Evolutionary conservation across 1,140 invertebrate species (phyloP), one percentile per base, ranked within the genome.

Genomic region (Drosophila kurseongensis): DNA sequence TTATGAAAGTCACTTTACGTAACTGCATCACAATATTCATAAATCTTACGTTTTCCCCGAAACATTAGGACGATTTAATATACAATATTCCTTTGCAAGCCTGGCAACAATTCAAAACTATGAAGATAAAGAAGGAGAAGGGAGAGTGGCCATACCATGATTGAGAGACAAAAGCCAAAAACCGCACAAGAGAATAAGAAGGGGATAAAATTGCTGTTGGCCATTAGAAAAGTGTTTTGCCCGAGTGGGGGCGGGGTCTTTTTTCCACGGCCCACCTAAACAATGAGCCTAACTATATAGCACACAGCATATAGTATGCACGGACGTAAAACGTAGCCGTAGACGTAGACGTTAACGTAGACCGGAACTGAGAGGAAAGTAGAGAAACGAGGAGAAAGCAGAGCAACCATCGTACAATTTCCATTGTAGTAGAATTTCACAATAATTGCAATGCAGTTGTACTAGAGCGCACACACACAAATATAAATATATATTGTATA

Each of bases 401-500:
- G 60, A 60, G 63, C 47, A 56, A 73, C 61, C 75, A 38, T 59
- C 58, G 79, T 82, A 66, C 38, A 79, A 74, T 63, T 88, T 80
- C 66, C 84, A 69, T 86, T 83, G 83, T 86, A 88, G 84, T 88
- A 89, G 75, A 88, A 88, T 83, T 88, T 79, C 79, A 88, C 79
- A 88, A 86, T 86, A 88, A 82, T 86, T 86, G 83, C 83, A 76
- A 76, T 79, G 78, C 83, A 82, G 71, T 81, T 65, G 58, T 44
- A 45, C 54, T 36, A 18, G 48, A 45, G n/a, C 52, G 72, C 41
- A 35, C 54, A 40, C 23, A 68, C 18, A 42, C 40, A 36, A 36
- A 47, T 23, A 48, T 35, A 50, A 40, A 42, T 65, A 72, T 40
- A 66, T 41, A 67, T 77, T 71, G 29, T 79, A 52, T 60, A 52